phyloP scores from a whole-genome alignment of 1,140 invertebrate species.

The Andricus grossulariae region DNA sequence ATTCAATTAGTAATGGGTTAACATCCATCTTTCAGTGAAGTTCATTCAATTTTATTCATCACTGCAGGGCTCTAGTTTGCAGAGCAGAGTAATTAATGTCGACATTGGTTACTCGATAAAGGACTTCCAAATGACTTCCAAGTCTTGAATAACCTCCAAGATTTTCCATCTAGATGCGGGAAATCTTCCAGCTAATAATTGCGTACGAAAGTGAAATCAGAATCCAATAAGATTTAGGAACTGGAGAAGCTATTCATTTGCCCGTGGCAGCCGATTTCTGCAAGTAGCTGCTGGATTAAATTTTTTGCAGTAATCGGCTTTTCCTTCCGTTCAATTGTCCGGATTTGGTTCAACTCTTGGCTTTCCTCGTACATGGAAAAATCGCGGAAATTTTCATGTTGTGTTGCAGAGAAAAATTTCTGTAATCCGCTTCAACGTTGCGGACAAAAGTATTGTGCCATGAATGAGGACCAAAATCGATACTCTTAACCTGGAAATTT shows the following conservation, averaged over 20 bases:
- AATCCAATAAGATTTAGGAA: slow-evolving; percentile 16
- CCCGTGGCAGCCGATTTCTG: neutral
- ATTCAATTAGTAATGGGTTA: no score
- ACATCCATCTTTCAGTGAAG: no score
- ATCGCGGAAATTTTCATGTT: neutral
- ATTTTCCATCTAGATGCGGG: neutral
- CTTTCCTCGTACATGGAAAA: neutral
- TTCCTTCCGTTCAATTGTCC: slow-evolving; percentile 11
- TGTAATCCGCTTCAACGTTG: neutral
- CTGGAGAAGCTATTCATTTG: slow-evolving; percentile 9
- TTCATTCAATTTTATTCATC: no score
- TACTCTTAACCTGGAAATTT: slow-evolving; percentile 26
- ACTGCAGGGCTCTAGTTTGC: neutral
- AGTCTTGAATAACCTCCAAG: neutral
- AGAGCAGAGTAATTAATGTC: neutral
- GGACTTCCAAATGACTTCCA: neutral
- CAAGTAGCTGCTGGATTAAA: neutral
- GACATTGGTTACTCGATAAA: neutral
- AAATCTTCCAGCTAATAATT: neutral
- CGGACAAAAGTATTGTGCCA: neutral
- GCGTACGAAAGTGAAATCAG: slow-evolving; percentile 3
- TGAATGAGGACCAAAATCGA: slow-evolving; percentile 6
- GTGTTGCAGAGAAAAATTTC: neutral
- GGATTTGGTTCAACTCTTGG: neutral
- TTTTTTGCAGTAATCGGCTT: slow-evolving; percentile 16